Evolutionary conservation across 2,797 vertebrate genomes (phyloP).

Genomic region (Crenuchus spilurus): DNA sequence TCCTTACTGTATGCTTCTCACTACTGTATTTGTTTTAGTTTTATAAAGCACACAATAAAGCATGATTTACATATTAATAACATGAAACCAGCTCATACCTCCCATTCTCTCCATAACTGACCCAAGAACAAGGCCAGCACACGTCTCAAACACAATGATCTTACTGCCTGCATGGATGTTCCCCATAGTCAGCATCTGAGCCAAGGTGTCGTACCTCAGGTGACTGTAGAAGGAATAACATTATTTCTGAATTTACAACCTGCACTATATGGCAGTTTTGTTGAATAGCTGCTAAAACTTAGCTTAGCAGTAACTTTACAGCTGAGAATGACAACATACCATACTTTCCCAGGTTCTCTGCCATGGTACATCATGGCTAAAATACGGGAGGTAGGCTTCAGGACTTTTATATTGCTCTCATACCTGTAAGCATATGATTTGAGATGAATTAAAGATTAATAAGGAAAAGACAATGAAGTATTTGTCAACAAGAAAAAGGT

Average conservation of each 20-base stretch:
- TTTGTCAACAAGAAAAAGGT: neutral
- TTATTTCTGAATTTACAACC: too few species aligned
- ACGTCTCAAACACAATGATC: slow-evolving; percentile 93
- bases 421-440: slow-evolving; percentile 77
- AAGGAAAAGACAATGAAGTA: neutral
- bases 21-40: neutral
- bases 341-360: slow-evolving; percentile 96
- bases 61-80: neutral
- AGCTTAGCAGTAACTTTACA: neutral
- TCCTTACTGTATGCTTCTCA: too few species aligned
- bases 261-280: too few species aligned
- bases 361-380: slow-evolving; percentile 97
- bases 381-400: slow-evolving; percentile 92
- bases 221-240: slow-evolving; percentile 76
- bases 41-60: too few species aligned
- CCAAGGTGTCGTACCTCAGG: slow-evolving; percentile 91
- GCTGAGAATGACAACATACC: slow-evolving; percentile 76
- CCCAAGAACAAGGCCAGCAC: slow-evolving; percentile 92
- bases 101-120: slow-evolving; percentile 97
- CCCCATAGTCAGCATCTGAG: slow-evolving; percentile 91
- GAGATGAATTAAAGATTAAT: neutral
- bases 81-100: slow-evolving; percentile 70
- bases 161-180: slow-evolving; percentile 94
- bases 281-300: too few species aligned
- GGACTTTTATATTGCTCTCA: slow-evolving; percentile 86